Conservation (phyloP, 1,140 invertebrate species). For the Caenorhabditis elegans region WBcel235 BX284606.5:6505001-6505500, state of each 20-base stretch:
- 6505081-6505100: neutral
- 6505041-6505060: neutral
- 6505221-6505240: neutral
- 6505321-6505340: no score
- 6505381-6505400: neutral
- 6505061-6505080: neutral
- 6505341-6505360: no score
- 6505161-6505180: no score
- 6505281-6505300: no score
- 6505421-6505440: neutral
- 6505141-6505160: no score
- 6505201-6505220: neutral
- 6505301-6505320: no score
- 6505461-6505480: neutral
- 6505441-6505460: neutral
- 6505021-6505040: slow-evolving; percentile 1
- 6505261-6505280: no score
- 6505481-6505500: no score
- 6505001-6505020: neutral
- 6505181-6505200: neutral
- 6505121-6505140: no score
- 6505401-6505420: neutral
- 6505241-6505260: no score
- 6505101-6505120: neutral
- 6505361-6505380: neutral